Conservation (phyloP, 2,888 invertebrate genomes). For the Amphipyra berbera region DNA sequence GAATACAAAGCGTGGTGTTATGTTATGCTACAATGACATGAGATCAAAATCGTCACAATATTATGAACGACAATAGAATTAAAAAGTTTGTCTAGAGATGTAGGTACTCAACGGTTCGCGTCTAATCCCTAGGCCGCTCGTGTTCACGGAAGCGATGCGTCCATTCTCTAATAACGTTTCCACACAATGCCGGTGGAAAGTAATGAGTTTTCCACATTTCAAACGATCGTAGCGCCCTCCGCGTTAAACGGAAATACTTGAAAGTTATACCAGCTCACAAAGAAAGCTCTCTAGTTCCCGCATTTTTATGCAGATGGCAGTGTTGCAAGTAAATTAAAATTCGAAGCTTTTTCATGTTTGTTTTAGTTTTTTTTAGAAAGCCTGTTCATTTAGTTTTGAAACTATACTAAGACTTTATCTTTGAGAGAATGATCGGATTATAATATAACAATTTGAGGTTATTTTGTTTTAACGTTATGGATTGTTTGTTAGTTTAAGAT, state of each 20-base stretch:
- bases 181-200: slow-evolving; percentile 37
- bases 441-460: too few relatives aligned
- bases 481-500: too few relatives aligned
- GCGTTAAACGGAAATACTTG: slow-evolving; percentile 58
- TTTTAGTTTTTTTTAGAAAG: background rate
- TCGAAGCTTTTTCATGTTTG: background rate
- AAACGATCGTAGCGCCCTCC: slow-evolving; percentile 73
- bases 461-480: too few relatives aligned
- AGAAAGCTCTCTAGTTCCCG: slow-evolving; percentile 70
- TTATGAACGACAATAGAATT: too few relatives aligned
- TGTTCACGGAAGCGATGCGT: slow-evolving; percentile 19
- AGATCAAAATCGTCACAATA: too few relatives aligned
- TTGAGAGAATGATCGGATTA: too few relatives aligned
- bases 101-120: slow-evolving; percentile 16
- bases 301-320: slow-evolving; percentile 73
- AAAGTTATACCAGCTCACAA: slow-evolving; percentile 68
- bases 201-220: slow-evolving; percentile 27
- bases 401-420: too few relatives aligned
- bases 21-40: too few relatives aligned
- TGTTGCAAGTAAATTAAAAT: slow-evolving; percentile 42
- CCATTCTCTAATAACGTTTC: slow-evolving; percentile 29
- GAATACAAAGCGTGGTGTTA: too few relatives aligned
- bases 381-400: too few relatives aligned
- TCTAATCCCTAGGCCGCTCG: slow-evolving; percentile 2
- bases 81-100: background rate